Conservation (phyloP, 2,113 vertebrate species). For the Nibea coibor region DNA sequence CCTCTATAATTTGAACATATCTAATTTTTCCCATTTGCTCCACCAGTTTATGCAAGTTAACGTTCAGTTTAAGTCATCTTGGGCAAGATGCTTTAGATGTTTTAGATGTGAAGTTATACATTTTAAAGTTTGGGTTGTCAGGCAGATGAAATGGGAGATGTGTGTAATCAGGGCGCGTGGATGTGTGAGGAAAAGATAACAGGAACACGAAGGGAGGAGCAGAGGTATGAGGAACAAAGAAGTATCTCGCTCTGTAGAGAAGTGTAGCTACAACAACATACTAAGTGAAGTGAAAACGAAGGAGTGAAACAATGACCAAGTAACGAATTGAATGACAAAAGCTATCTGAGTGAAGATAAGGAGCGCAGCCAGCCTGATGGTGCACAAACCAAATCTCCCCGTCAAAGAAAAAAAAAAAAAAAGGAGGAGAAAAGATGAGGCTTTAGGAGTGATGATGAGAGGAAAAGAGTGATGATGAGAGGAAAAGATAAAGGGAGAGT, state of each 20-base stretch:
- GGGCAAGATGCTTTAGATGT: too few species aligned
- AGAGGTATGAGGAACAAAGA: constrained; percentile 18
- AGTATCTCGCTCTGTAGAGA: constrained; percentile 2
- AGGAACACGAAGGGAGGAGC: constrained; percentile 15
- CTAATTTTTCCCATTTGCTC: too few species aligned
- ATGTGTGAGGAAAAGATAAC: constrained; percentile 19
- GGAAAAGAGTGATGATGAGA: constrained; percentile 48
- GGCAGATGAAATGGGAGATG: neutral
- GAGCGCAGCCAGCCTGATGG: constrained; percentile 16
- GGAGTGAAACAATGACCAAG: neutral
- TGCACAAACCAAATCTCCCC: constrained; percentile 33
- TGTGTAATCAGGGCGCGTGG: neutral
- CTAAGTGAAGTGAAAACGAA: constrained; percentile 17
- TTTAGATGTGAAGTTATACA: neutral
- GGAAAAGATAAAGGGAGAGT: constrained; percentile 38
- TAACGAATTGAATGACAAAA: constrained; percentile 25
- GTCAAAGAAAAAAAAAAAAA: constrained; percentile 25
- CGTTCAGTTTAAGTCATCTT: constrained; percentile 7
- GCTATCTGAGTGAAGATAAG: constrained; percentile 35
- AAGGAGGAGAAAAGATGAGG: constrained; percentile 13
- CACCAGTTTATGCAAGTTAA: neutral
- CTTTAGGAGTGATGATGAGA: constrained; percentile 22
- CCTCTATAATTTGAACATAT: too few species aligned
- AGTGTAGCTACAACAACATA: constrained; percentile 2
- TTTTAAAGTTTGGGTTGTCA: neutral